Percentiles rank a stretch among this genome's conserved stretches.
Evolutionary conservation across 64 coral and sea anemone genomes (phyloP).

Genomic region (Acropora yongei): DNA sequence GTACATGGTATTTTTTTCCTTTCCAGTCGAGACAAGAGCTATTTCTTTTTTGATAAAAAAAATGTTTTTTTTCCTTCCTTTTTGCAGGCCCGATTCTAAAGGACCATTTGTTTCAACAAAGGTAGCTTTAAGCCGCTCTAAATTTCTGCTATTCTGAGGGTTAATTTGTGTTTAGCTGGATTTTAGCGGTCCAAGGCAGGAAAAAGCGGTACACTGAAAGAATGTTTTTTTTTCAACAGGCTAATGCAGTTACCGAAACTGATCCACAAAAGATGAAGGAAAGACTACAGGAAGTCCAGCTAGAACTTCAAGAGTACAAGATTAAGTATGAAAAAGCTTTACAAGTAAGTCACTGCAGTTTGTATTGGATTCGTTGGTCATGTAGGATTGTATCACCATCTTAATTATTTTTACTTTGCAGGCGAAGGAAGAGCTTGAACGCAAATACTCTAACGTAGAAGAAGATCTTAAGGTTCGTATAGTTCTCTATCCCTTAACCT

Average conservation of each 20-base stretch:
- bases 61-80: not conserved
- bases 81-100: slow-evolving; percentile 35
- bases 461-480: slow-evolving; percentile 84
- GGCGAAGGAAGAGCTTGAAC: slow-evolving; percentile 95
- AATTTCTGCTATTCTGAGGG: not conserved
- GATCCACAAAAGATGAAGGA: slow-evolving; percentile 95
- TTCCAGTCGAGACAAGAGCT: too few species aligned
- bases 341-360: slow-evolving; percentile 58
- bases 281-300: slow-evolving; percentile 90
- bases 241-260: slow-evolving; percentile 68
- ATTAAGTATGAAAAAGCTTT: slow-evolving; percentile 90
- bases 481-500: too few species aligned
- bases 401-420: slow-evolving; percentile 38
- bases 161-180: not conserved
- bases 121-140: not conserved
- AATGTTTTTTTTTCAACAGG: not conserved
- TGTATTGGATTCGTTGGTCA: not conserved
- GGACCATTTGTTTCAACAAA: slow-evolving; percentile 48
- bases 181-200: not conserved
- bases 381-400: not conserved
- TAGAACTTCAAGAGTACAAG: slow-evolving; percentile 95
- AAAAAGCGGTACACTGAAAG: not conserved
- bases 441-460: slow-evolving; percentile 82
- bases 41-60: not conserved
- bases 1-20: too few species aligned